Evolutionary conservation across 2,888 invertebrate species (phyloP), one percentile per base, ranked within the genome.

Genomic region (Mimachlamys varia): DNA sequence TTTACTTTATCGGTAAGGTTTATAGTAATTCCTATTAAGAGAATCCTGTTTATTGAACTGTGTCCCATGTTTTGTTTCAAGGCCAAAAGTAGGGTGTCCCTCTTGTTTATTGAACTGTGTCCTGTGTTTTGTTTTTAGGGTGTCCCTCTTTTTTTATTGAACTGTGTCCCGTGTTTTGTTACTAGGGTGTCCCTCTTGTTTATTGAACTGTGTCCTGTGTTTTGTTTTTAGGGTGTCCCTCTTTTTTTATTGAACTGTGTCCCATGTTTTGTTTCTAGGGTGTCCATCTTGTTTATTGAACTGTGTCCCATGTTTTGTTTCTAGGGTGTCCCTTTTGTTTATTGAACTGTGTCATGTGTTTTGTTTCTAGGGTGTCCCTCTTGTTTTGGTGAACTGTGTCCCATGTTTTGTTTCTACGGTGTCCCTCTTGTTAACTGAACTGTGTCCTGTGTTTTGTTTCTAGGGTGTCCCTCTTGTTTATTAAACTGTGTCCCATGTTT

Each of bases 31-130:
- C 44, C 44, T 7, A 44, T 44, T 44, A 44, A 44, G 7, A 44
- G 44, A 44, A 44, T 44, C 3, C 3, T 44, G 44, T 44, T 44
- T 44, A 44, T 44, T 44, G 44, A 44, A 44, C 44, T 44, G 3
- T 44, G 15, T 53, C 2, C 19, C 19, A 17, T 17, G 17, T 53
- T 53, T 19, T 58, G 19, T 89, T 33, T 94, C 37, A n/a, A n/a
- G n/a, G n/a, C n/a, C n/a, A n/a, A n/a, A n/a, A n/a, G n/a, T 94
- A 95, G 95, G 95, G 91, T 95, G 91, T 95, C 95, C 22, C 17
- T 94, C 15, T 93, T 95, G 93, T n/a, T n/a, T n/a, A n/a, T n/a
- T n/a, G n/a, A n/a, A n/a, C n/a, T n/a, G n/a, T n/a, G 15, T 53
- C 2, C 19, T 10, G 2, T 17, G 17, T 53, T 53, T 19, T 58